Base-by-base conservation (phyloP, 2,113 vertebrate genomes). In the Cyprinodon tularosa region DNA sequence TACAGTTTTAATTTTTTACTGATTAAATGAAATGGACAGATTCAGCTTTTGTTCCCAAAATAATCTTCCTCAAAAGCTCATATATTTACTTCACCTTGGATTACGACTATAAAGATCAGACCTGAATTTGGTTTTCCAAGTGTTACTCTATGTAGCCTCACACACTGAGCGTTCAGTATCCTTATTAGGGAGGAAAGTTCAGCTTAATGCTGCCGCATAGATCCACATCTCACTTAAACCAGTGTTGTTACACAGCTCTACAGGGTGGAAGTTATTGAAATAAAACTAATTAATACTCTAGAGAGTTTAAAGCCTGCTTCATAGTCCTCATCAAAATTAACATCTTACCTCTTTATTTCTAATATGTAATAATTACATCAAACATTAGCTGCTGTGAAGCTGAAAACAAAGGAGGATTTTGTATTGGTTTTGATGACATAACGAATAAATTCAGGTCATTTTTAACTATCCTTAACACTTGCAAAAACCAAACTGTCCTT, bases 401-500 rank as follows among this genome's bases (percentile, higher is more conserved):
- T 38, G 59, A 69, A 37, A 45, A 45, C 44, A 64, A 62, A 47
- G 45, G 8, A 73, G 42, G 40, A 37, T 2, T 38, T 10, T 39
- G 14, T 29, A 62, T 74, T 66, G 0, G 40, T 77, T 20, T 15
- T 3, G 72, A 50, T 45, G 15, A 42, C 17, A 66, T 65, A 17
- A 17, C 8, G 0, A 39, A 48, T 36, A 53, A 72, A 72, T 62
- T 11, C 66, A 63, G 3, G 59, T 66, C 5, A 57, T 57, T 57
- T 57, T 57, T 20, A 57, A 20, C 20, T 48, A 38, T 48, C 62
- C 1, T 13, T 39, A 3, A 44, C 66, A 90, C 72, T 61, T 85
- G 85, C 84, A 86, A 85, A 82, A 57, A 57, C 50, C 20, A 57
- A 86, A 80, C 80, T 80, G 68, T 68, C 68, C 42, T 83, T 74